Evolutionary conservation across 2,113 vertebrate genomes (phyloP).

Genomic region (Anhinga rufa): DNA sequence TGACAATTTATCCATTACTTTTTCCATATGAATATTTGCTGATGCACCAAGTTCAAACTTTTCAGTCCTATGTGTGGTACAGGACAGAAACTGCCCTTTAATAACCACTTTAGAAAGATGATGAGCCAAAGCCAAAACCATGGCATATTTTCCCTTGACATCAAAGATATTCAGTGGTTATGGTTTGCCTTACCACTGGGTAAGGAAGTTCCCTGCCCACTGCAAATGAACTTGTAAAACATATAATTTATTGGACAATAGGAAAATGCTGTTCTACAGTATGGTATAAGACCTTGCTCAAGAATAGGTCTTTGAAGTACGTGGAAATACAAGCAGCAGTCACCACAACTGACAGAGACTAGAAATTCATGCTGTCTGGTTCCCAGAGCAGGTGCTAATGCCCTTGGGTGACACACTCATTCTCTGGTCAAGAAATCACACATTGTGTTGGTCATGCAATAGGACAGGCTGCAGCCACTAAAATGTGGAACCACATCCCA

Average conservation of each 20-base stretch:
- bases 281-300: not conserved
- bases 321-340: not conserved
- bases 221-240: not conserved
- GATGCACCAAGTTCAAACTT: not conserved
- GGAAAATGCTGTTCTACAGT: not conserved
- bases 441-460: not conserved
- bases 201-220: not conserved
- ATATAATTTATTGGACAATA: not conserved
- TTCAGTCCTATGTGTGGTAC: not conserved
- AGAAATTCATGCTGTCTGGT: not conserved
- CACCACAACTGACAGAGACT: not conserved
- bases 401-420: not conserved
- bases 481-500: not conserved
- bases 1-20: not conserved
- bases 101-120: not conserved
- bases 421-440: not conserved
- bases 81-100: fast-evolving
- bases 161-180: not conserved
- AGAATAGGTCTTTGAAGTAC: not conserved
- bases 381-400: not conserved
- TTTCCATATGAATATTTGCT: not conserved
- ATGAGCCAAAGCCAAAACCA: not conserved
- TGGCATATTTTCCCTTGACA: not conserved
- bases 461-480: not conserved
- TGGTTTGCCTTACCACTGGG: fast-evolving